Base-by-base conservation (phyloP, 2,888 invertebrate species). In the Macrophya alboannulata region DNA sequence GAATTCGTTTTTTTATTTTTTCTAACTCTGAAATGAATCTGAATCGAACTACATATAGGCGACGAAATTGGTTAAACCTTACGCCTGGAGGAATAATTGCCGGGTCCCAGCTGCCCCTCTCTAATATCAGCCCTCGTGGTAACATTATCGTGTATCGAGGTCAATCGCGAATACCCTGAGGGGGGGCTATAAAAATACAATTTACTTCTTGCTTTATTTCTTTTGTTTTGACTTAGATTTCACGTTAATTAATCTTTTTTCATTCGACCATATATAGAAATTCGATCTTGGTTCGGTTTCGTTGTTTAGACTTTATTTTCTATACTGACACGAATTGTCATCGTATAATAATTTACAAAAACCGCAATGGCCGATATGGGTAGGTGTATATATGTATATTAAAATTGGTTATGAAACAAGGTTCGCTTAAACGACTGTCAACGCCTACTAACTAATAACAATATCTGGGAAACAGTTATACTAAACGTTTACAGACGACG, bases 101-200 rank as follows among this genome's bases (percentile, higher is more conserved):
- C 25, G 8, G 45, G 72, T 45, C 72, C 72, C 9, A 31, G 43
- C 8, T 43, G 21, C n/a, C 45, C 81, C 77, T 9, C 21, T 62
- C 43, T 81, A 43, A 62, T 62, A 81, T 51, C 12, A 62, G 81
- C 62, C 62, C 81, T 81, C 17, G n/a, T 74, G 45, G 45, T 45
- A 45, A 45, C n/a, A 74, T 74, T 45, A 74, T 21, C 12, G 21
- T 81, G 51, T 21, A 59, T 59, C 81, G 81, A 81, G 81, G 81
- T 62, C 62, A 81, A 43, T 81, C 43, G 59, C 21, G n/a, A 81
- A 81, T 43, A 81, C 62, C 43, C 62, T 15, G 81, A 51, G 31
- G 81, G 81, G 81, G 77, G 21, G 21, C 25, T 21, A 31, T 31
- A 31, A 12, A 62, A 62, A 21, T 81, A 62, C 81, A 81, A 81